Evolutionary conservation across 1,140 invertebrate species (phyloP), one percentile per base, ranked within the genome.

Genomic region (Bradysia coprophila): DNA sequence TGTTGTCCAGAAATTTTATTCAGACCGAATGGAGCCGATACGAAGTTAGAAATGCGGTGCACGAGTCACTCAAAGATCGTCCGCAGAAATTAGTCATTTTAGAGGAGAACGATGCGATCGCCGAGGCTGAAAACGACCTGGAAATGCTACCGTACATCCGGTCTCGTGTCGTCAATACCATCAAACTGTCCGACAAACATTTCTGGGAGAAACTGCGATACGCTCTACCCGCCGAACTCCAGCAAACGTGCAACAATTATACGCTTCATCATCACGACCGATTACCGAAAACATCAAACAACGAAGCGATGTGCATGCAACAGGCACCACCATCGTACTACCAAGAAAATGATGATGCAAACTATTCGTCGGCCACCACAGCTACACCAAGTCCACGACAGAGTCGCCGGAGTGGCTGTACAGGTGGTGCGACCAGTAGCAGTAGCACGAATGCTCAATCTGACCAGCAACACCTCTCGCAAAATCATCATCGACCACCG

Each of bases 151-250:
- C 86, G 1, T 94, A 91, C 54, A 64, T 94, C 8, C 86, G 90
- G 54, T 87, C 85, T 5, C 76, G 78, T 49, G 76, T 78, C 6
- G 76, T 73, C 15, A 73, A 80, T 8, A 71, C 81, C 33, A 63
- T 94, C n/a, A 69, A 76, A 46, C 91, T 85, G 82, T 83, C 81
- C 46, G 85, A 92, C 53, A 84, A 81, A 50, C 71, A 81, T 52
- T 94, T 94, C 63, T 92, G 88, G 87, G 85, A 92, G 56, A 78
- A 88, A 51, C 65, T 94, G 24, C 73, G 80, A 46, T 93, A 86
- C 63, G 81, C 83, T 46, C 81, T 95, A 74, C 88, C 89, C 21
- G 71, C 72, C 49, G 66, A 61, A 50, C 40, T 65, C 13, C 66
- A 67, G 38, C 56, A 46, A 49, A 63, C 56, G 4, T 60, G 73